phyloP scores from a whole-genome alignment of 1,140 invertebrate genomes.

The Listronotus bonariensis region DNA sequence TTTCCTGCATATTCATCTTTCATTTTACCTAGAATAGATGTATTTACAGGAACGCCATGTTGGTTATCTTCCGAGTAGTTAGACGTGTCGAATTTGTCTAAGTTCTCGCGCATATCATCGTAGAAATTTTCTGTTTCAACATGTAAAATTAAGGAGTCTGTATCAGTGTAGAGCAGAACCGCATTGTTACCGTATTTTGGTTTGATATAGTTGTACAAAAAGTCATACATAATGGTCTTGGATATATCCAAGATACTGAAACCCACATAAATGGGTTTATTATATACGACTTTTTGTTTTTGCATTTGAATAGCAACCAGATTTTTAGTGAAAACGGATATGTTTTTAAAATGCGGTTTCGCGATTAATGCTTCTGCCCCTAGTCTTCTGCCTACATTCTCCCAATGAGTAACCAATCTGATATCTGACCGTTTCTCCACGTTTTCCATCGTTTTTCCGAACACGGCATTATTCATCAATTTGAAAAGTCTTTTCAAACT shows the following conservation, averaged over 20 bases:
- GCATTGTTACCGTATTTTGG: constrained; percentile 29
- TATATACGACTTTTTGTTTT: constrained; percentile 46
- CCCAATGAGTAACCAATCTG: constrained; percentile 47
- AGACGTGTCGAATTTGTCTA: constrained; percentile 44
- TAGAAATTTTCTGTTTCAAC: constrained; percentile 37
- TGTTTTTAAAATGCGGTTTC: constrained; percentile 46
- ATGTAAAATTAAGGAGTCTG: constrained; percentile 42
- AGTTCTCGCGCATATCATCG: constrained; percentile 34
- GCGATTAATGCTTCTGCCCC: constrained; percentile 44
- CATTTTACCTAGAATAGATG: constrained; percentile 14
- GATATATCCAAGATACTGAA: constrained; percentile 54
- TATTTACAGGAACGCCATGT: constrained; percentile 33
- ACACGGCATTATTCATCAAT: constrained; percentile 56
- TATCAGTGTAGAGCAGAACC: constrained; percentile 43
- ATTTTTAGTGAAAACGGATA: constrained; percentile 49
- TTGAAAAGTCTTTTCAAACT: constrained; percentile 58
- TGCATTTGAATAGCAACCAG: constrained; percentile 52
- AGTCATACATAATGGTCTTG: constrained; percentile 41
- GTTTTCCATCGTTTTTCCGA: constrained; percentile 59
- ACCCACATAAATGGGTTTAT: constrained; percentile 57
- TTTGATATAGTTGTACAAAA: constrained; percentile 41
- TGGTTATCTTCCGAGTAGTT: constrained; percentile 40
- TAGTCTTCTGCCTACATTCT: constrained; percentile 6
- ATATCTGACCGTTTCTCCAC: constrained; percentile 50
- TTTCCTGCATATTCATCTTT: constrained; percentile 17